These are phyloP conservation scores for Anguilla pacifica DNA, from an alignment of 2,797 vertebrate species.

Conservation along the genomic window DNA sequence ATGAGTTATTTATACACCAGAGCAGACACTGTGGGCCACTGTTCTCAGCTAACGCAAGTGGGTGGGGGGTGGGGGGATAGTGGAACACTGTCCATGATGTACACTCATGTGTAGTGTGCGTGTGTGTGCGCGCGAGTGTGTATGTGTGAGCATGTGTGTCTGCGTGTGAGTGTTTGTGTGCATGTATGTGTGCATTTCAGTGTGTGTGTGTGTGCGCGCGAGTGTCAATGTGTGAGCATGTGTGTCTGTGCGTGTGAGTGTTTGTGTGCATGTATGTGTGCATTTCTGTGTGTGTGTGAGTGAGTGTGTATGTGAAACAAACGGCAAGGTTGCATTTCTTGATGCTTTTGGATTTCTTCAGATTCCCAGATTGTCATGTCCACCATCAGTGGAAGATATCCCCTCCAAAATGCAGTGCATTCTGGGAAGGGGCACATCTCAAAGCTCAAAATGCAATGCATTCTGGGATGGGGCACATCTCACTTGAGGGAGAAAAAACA, in stretches of 20 bases:
- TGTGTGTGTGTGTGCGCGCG: neutral
- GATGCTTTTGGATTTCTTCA: neutral
- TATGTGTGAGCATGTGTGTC: neutral
- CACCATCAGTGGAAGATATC: neutral
- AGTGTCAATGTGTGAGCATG: too few species aligned
- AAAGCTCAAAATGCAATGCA: conserved; percentile 30
- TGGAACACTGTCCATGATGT: neutral
- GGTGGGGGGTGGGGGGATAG: neutral
- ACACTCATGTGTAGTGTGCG: neutral
- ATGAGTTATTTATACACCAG: conserved; percentile 24
- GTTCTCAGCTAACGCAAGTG: neutral
- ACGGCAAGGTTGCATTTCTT: conserved; percentile 22
- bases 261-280: too few species aligned
- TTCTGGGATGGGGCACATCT: neutral
- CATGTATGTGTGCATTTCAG: too few species aligned
- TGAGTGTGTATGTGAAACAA: neutral
- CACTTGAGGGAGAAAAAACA: neutral
- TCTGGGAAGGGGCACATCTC: neutral
- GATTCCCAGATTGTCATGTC: neutral
- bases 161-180: neutral
- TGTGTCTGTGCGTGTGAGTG: neutral
- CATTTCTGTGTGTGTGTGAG: neutral
- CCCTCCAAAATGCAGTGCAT: conserved; percentile 32
- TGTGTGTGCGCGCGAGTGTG: conserved; percentile 12
- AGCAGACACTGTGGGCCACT: conserved; percentile 20